phyloP scores from a whole-genome alignment of 2,888 invertebrate genomes.

The Lamproptera curius region DNA sequence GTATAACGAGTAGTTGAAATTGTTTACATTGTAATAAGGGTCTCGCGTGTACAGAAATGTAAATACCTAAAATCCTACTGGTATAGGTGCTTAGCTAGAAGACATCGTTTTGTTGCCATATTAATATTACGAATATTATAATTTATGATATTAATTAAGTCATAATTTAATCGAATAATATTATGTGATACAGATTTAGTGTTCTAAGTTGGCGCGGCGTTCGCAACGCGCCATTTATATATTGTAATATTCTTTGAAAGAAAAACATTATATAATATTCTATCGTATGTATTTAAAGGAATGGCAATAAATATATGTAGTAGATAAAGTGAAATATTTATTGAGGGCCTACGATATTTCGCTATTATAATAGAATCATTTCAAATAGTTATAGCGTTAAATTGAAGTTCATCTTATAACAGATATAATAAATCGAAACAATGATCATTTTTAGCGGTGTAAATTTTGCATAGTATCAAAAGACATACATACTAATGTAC shows the following conservation, averaged over 20 bases:
- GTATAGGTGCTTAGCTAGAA: constrained; percentile 73
- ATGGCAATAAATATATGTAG: constrained; percentile 25
- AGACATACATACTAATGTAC: constrained; percentile 1
- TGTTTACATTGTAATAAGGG: constrained; percentile 32
- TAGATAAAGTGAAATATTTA: constrained; percentile 11
- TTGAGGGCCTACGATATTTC: constrained; percentile 7
- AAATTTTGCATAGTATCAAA: constrained; percentile 1
- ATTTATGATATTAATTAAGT: constrained; percentile 71
- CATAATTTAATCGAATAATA: constrained; percentile 65
- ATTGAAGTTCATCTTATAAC: not conserved
- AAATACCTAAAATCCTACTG: constrained; percentile 67
- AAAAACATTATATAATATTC: constrained; percentile 26
- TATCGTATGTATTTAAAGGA: constrained; percentile 20
- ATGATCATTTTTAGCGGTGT: no score
- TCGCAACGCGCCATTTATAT: constrained; percentile 26
- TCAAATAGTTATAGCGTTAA: not conserved
- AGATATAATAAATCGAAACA: no score
- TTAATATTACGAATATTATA: constrained; percentile 73
- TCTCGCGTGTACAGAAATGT: constrained; percentile 63
- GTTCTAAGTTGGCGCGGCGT: constrained; percentile 40
- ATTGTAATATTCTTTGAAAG: constrained; percentile 22
- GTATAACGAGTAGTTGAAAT: constrained; percentile 54
- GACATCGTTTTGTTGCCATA: constrained; percentile 77
- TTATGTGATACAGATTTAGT: constrained; percentile 70
- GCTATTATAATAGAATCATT: not conserved